Evolutionary conservation across 2,797 vertebrate species (phyloP).

Genomic region (Perodicticus potto): DNA sequence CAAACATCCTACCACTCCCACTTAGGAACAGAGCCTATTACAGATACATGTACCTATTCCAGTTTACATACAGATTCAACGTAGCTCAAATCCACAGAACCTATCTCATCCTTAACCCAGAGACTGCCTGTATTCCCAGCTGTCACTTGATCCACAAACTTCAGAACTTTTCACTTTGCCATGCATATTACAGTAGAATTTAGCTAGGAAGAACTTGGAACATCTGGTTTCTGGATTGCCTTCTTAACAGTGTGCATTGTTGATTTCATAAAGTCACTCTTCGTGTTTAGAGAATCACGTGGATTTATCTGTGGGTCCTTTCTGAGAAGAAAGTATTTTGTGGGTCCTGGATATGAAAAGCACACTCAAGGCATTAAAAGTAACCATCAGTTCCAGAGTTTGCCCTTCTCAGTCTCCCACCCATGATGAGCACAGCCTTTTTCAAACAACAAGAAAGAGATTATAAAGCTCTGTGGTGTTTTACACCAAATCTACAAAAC

Average conservation of each 20-base stretch:
- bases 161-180: constrained; percentile 11
- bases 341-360: not conserved
- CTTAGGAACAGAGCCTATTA: too few species aligned
- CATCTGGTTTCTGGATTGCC: not conserved
- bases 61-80: too few species aligned
- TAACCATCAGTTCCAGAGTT: not conserved
- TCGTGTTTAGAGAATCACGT: not conserved
- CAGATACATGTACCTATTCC: too few species aligned
- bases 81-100: too few species aligned
- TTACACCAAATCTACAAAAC: not conserved
- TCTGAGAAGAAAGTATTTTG: not conserved
- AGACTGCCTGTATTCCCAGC: not conserved
- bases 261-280: not conserved
- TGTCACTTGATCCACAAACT: not conserved
- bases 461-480: not conserved
- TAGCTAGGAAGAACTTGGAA: not conserved
- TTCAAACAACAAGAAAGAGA: constrained; percentile 18
- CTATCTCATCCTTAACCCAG: too few species aligned
- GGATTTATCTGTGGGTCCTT: not conserved
- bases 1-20: too few species aligned
- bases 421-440: not conserved
- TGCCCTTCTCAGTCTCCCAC: not conserved
- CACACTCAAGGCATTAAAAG: not conserved
- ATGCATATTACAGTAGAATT: not conserved
- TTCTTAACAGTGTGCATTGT: not conserved